Evolutionary conservation across 2,888 invertebrate species (phyloP).

Genomic region (Andrena praecox): DNA sequence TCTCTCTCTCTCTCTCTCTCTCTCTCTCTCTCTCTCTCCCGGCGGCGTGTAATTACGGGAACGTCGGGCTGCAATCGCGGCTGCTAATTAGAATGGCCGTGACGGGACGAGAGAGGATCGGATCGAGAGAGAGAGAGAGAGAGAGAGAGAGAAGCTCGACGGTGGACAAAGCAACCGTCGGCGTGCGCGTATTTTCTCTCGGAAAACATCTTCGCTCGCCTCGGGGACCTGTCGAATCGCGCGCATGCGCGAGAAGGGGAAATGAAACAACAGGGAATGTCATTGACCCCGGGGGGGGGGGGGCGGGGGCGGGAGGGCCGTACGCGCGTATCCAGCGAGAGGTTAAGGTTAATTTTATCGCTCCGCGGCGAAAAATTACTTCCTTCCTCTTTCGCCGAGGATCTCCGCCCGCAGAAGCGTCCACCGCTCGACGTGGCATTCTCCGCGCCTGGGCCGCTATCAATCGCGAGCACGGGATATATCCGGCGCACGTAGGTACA

Average conservation of each 20-base stretch:
- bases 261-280: conserved; percentile 71
- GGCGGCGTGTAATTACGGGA: background rate
- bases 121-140: background rate
- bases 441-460: too few species aligned
- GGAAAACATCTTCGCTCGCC: conserved; percentile 62
- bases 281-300: conserved; percentile 67
- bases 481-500: too few species aligned
- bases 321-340: conserved; percentile 68
- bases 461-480: too few species aligned
- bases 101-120: background rate
- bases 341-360: conserved; percentile 76
- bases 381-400: conserved; percentile 56
- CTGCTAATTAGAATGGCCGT: background rate
- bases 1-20: background rate
- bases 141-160: too few species aligned
- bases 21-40: background rate
- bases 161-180: conserved; percentile 32
- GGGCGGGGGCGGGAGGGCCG: background rate
- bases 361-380: conserved; percentile 63
- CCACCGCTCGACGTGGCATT: background rate
- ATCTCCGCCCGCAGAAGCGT: conserved; percentile 16
- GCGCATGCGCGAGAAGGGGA: conserved; percentile 69
- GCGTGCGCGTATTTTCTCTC: conserved; percentile 38
- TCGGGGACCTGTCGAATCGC: conserved; percentile 68
- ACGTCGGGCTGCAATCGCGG: background rate